Conservation (phyloP, 2,888 invertebrate species). For the Volucella inanis region DNA sequence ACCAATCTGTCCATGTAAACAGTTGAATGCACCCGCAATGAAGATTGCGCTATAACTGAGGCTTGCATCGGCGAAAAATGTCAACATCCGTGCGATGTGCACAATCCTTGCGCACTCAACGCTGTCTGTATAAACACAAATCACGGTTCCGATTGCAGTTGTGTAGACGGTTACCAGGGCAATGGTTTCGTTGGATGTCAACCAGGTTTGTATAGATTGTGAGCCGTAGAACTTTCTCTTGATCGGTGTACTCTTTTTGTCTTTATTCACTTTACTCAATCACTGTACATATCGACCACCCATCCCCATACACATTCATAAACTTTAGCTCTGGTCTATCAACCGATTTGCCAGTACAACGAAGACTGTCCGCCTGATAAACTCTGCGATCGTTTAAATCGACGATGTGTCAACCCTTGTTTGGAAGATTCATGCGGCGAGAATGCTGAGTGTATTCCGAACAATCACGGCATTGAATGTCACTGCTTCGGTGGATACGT, state of each 20-base stretch:
- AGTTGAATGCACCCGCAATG: constrained; percentile 94
- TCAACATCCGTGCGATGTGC: constrained; percentile 93
- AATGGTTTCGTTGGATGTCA: constrained; percentile 92
- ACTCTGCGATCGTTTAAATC: constrained; percentile 92
- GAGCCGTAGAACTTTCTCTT: constrained; percentile 25
- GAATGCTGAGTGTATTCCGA: constrained; percentile 90
- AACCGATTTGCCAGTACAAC: constrained; percentile 92
- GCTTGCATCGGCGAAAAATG: constrained; percentile 93
- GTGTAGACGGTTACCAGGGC: constrained; percentile 93
- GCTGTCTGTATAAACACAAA: constrained; percentile 94
- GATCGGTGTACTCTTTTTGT: constrained; percentile 43
- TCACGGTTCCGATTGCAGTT: constrained; percentile 93
- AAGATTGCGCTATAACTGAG: constrained; percentile 93
- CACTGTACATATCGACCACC: constrained; percentile 79
- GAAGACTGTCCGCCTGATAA: constrained; percentile 95
- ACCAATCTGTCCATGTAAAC: constrained; percentile 77
- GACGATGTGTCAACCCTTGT: constrained; percentile 93
- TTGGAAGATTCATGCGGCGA: constrained; percentile 91
- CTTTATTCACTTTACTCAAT: constrained; percentile 68
- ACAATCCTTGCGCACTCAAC: constrained; percentile 92
- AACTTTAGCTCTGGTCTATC: constrained; percentile 82
- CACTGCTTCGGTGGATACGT: constrained; percentile 88
- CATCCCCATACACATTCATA: constrained; percentile 32
- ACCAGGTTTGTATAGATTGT: constrained; percentile 85
- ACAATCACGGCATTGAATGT: constrained; percentile 90